Conservation (phyloP, 2,888 invertebrate species). For the Cephalotes varians region DNA sequence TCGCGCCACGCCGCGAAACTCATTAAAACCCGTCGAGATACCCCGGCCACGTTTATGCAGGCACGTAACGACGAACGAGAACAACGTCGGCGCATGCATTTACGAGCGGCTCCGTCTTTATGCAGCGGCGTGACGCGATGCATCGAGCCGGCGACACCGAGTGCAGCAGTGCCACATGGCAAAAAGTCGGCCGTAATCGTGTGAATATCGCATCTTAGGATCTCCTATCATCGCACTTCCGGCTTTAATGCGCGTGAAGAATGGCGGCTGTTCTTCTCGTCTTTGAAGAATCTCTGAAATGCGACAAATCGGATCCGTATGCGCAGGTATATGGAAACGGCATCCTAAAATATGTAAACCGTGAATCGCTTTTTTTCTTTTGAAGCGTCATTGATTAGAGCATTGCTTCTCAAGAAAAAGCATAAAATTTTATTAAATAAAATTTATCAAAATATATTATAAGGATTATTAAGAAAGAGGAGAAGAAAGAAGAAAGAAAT, state of each 20-base stretch:
- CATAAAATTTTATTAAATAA: neutral
- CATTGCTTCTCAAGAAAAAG: neutral
- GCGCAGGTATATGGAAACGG: neutral
- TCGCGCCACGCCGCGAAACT: constrained; percentile 47
- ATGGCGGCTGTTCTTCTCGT: neutral
- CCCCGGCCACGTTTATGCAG: constrained; percentile 63
- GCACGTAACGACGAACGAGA: constrained; percentile 65
- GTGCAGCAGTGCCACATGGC: neutral
- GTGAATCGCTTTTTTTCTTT: neutral
- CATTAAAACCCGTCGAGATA: constrained; percentile 64
- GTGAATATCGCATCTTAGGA: constrained; percentile 19
- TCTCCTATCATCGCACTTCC: constrained; percentile 10
- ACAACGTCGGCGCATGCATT: constrained; percentile 59
- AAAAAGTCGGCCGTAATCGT: constrained; percentile 22
- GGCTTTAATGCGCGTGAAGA: neutral
- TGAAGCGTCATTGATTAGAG: neutral
- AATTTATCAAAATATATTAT: neutral
- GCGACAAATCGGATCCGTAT: neutral
- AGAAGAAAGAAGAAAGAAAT: neutral
- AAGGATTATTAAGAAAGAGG: neutral
- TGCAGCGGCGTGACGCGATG: constrained; percentile 48
- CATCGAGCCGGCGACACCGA: constrained; percentile 25
- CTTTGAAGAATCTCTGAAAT: neutral
- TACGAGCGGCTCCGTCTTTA: constrained; percentile 61
- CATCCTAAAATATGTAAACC: neutral